Evolutionary conservation across 2,888 invertebrate species (phyloP).

Genomic region (Troilus luridus): DNA sequence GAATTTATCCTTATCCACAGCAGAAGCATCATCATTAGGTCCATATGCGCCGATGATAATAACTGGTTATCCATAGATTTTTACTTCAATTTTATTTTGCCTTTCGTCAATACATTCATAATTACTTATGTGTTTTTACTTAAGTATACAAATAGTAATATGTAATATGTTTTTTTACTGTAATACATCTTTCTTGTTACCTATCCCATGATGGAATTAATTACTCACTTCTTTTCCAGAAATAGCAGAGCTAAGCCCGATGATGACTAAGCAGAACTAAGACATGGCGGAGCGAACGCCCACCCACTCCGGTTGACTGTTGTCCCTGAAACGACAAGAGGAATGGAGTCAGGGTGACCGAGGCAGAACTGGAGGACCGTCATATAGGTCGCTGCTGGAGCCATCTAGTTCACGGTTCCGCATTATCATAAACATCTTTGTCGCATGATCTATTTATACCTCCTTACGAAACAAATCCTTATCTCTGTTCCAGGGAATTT

Average conservation of each 20-base stretch:
- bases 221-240: background rate
- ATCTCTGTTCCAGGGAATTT: no score
- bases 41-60: no score
- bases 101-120: no score
- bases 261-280: background rate
- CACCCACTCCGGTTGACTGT: background rate
- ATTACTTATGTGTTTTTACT: no score
- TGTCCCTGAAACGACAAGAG: conserved; percentile 5
- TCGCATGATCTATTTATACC: background rate
- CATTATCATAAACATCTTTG: conserved; percentile 31
- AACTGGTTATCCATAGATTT: no score
- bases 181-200: no score
- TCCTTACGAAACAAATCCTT: background rate
- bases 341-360: conserved; percentile 45
- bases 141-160: no score
- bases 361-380: background rate
- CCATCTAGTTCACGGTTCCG: background rate
- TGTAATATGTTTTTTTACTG: no score
- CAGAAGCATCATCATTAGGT: no score
- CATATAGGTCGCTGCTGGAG: background rate
- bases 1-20: no score
- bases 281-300: background rate
- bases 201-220: no score
- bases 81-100: no score
- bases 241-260: background rate